phyloP scores from a whole-genome alignment of 1,140 invertebrate species.

The Bombus cullumanus region DNA sequence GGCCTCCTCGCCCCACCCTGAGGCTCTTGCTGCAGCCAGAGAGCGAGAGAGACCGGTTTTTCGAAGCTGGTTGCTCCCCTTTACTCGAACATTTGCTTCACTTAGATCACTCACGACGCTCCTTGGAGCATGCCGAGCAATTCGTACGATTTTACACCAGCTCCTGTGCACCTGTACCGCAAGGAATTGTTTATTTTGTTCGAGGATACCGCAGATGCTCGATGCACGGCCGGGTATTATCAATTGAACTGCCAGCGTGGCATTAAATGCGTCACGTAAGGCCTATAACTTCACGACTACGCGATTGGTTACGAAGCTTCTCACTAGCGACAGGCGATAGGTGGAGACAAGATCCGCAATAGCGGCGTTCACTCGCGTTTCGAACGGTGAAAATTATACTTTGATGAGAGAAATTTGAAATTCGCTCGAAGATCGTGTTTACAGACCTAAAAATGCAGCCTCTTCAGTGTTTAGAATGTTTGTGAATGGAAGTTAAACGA shows the following conservation, averaged over 20 bases:
- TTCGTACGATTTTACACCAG: neutral
- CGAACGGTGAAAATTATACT: neutral
- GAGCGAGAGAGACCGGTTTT: conserved; percentile 29
- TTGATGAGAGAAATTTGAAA: neutral
- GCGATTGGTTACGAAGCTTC: neutral
- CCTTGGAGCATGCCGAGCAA: neutral
- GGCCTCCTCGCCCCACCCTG: conserved; percentile 44
- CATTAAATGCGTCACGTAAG: conserved; percentile 62
- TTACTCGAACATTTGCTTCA: neutral
- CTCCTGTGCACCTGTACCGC: too few species aligned
- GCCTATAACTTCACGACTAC: neutral
- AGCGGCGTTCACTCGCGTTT: neutral
- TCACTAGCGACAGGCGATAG: neutral
- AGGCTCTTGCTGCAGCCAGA: neutral
- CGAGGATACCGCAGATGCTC: neutral
- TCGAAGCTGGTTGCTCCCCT: neutral
- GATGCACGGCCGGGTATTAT: neutral
- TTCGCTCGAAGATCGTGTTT: neutral
- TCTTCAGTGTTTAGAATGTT: too few species aligned
- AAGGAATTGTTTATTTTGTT: neutral
- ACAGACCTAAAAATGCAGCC: neutral
- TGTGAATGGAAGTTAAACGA: too few species aligned
- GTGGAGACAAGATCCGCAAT: neutral
- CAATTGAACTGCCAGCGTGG: conserved; percentile 71
- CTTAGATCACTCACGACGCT: neutral